Evolutionary conservation across 2,113 vertebrate genomes (phyloP), one percentile per base, ranked within the genome.

Genomic region (Apeltes quadracus): DNA sequence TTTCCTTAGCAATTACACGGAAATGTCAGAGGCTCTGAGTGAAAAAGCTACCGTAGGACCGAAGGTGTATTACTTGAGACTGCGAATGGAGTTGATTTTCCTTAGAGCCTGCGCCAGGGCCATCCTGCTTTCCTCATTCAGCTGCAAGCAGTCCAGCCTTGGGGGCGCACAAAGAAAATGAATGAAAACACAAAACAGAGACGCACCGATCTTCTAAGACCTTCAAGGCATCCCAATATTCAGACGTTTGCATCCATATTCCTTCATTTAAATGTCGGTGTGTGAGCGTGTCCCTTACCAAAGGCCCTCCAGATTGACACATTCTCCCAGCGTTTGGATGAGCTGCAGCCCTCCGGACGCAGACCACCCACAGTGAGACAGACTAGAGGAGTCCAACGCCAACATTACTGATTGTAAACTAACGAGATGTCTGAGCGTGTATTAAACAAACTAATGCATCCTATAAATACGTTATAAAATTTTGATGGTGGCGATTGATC

Each of bases 141-240:
- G 89, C 0, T 72, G 66, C 72, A 95, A 62, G 59, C 55, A 72
- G 68, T 94, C 85, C 81, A 97, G 86, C 88, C 96, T 98, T 70
- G 0, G 32, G 50, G 5, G 66, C 15, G 75, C 2, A 78, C 34
- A 69, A 3, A 77, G 2, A 77, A 3, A 55, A n/a, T 1, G 46
- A 8, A 32, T 20, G 55, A 1, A 44, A 10, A 72, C 6, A 22
- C 0, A 46, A n/a, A 3, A 25, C 51, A 67, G 23, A 32, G 4
- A 23, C 1, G 64, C 7, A 65, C 5, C 48, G 16, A 36, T 3
- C 3, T 0, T 41, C 46, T 20, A 29, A 7, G 18, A 32, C 16
- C 15, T 10, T 50, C 2, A 44, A 41, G 50, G 58, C 12, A 50
- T 1, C 55, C 12, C 12, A n/a, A 1, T 48, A 29, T 20, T 53